Evolutionary conservation across 2,888 invertebrate species (phyloP).

Genomic region (Drosophila limbata): DNA sequence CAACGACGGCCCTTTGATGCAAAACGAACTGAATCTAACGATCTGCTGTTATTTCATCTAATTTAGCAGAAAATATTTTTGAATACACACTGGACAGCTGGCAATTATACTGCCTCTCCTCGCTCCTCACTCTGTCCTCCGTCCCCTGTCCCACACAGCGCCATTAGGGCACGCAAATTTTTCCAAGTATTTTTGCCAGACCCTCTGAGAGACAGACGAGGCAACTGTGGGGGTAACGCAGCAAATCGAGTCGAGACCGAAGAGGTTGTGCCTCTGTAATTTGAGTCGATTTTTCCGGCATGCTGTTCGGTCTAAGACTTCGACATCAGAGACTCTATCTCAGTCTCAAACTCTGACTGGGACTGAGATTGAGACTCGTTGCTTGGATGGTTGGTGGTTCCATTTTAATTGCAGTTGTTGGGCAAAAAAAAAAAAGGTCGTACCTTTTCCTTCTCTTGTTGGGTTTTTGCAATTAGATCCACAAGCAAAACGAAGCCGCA

Average conservation of each 20-base stretch:
- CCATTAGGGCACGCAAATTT: conserved; percentile 69
- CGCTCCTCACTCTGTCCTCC: neutral
- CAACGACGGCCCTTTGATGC: conserved; percentile 49
- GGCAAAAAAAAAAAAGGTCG: conserved; percentile 63
- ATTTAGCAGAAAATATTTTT: conserved; percentile 68
- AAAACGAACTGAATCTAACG: conserved; percentile 22
- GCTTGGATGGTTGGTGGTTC: conserved; percentile 64
- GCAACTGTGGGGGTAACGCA: conserved; percentile 23
- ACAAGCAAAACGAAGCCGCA: conserved; percentile 77
- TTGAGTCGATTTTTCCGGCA: conserved; percentile 77
- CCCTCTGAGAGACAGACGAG: conserved; percentile 9
- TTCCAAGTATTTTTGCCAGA: conserved; percentile 61
- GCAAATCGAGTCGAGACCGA: conserved; percentile 22
- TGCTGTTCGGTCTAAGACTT: conserved; percentile 70
- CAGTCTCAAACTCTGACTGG: conserved; percentile 28
- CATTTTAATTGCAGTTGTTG: conserved; percentile 76
- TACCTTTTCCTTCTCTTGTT: conserved; percentile 18
- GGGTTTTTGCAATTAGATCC: conserved; percentile 73
- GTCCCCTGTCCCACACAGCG: conserved; percentile 6
- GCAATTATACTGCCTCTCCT: conserved; percentile 34
- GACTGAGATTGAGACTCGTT: conserved; percentile 55
- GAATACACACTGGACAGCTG: conserved; percentile 62
- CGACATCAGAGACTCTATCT: conserved; percentile 31
- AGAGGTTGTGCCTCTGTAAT: conserved; percentile 56
- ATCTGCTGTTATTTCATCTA: conserved; percentile 51